Conservation (phyloP, 2,888 invertebrate genomes). For the Aphidius colemani region DNA sequence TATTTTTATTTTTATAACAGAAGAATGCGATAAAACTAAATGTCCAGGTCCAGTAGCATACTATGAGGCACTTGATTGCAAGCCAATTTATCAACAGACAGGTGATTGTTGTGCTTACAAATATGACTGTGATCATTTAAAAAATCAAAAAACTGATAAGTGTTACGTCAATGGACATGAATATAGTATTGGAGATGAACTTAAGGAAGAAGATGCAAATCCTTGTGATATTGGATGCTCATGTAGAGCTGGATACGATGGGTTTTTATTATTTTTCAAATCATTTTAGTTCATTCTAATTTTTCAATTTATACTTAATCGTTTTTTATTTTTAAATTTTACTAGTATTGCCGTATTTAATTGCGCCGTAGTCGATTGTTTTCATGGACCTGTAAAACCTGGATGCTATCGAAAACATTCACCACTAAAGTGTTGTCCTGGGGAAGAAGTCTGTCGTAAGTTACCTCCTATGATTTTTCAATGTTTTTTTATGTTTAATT, state of each 20-base stretch:
- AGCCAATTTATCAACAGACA: slow-evolving; percentile 39
- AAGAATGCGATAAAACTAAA: slow-evolving; percentile 18
- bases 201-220: slow-evolving; percentile 41
- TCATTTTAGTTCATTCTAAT: slow-evolving; percentile 24
- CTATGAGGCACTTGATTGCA: slow-evolving; percentile 44
- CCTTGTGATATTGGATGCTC: slow-evolving; percentile 45
- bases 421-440: slow-evolving; percentile 36
- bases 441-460: slow-evolving; percentile 45
- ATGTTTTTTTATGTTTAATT: slow-evolving; percentile 1
- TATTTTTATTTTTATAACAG: too few relatives aligned
- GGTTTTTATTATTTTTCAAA: slow-evolving; percentile 34
- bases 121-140: slow-evolving; percentile 46
- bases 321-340: background rate
- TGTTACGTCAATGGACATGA: slow-evolving; percentile 44
- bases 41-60: slow-evolving; percentile 37
- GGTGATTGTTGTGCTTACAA: slow-evolving; percentile 43
- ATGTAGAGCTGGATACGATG: slow-evolving; percentile 27
- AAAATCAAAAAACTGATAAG: slow-evolving; percentile 36
- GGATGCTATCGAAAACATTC: slow-evolving; percentile 37
- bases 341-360: background rate
- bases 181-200: slow-evolving; percentile 40
- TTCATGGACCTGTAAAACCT: background rate
- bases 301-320: background rate
- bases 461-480: slow-evolving; percentile 18
- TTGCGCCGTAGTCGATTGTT: slow-evolving; percentile 37